A percentile compares a stretch with the other conserved stretches of the same genome.
These are phyloP conservation scores for Oryzias woworae DNA, from an alignment of 2,113 vertebrate species.

Conservation along the genomic window DNA sequence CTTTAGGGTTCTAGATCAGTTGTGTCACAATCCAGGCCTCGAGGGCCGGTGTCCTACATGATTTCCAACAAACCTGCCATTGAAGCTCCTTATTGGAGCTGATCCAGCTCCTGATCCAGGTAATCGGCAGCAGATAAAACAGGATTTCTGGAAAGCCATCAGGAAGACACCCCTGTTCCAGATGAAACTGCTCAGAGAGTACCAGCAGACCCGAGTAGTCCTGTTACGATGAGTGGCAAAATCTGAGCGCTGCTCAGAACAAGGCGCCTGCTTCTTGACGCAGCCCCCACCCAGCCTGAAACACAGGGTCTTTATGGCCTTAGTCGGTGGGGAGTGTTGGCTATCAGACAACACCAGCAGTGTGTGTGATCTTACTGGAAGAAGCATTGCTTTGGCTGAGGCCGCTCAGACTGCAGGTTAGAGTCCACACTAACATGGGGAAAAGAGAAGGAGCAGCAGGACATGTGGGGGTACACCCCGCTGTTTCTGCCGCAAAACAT, in stretches of 20 bases:
- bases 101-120: no score
- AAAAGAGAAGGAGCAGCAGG: no score
- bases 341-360: conserved; percentile 78
- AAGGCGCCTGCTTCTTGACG: conserved; percentile 91
- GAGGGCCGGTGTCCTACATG: no score
- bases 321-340: conserved; percentile 73
- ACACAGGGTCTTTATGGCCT: conserved; percentile 90
- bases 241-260: conserved; percentile 72
- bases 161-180: not conserved
- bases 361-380: conserved; percentile 82
- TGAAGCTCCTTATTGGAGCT: no score
- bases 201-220: conserved; percentile 52
- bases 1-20: no score
- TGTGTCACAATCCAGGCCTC: no score
- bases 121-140: no score
- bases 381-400: conserved; percentile 6
- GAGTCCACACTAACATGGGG: no score
- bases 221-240: conserved; percentile 31
- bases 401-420: not conserved
- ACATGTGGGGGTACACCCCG: no score
- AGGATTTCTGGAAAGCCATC: no score
- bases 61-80: no score
- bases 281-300: conserved; percentile 65
- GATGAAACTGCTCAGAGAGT: conserved; percentile 29
- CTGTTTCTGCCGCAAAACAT: no score